Conservation (phyloP, 2,888 invertebrate species). For the Scaptomyza polygonia region DNA sequence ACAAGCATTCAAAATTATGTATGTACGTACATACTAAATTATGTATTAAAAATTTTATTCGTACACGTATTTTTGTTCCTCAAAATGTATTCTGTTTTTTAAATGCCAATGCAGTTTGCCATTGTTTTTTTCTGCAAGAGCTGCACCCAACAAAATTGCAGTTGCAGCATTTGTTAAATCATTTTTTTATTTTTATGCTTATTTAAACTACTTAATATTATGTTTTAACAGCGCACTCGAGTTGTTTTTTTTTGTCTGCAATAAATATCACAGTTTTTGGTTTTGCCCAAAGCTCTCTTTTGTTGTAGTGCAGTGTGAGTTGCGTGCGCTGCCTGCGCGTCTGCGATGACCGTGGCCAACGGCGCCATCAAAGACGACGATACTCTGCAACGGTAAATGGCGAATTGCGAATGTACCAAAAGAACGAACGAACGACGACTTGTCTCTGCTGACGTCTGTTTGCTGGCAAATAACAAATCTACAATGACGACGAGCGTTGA, state of each 20-base stretch:
- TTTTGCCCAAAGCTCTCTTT: conserved; percentile 49
- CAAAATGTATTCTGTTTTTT: conserved; percentile 31
- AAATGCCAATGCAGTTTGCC: conserved; percentile 38
- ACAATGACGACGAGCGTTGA: conserved; percentile 44
- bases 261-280: conserved; percentile 57
- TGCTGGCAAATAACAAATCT: conserved; percentile 49
- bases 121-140: conserved; percentile 28
- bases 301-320: conserved; percentile 21
- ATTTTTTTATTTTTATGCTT: conserved; percentile 51
- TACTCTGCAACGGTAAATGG: conserved; percentile 20
- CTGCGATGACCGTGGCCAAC: conserved; percentile 60
- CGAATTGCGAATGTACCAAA: conserved; percentile 12
- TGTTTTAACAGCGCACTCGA: conserved; percentile 75
- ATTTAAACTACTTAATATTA: conserved; percentile 78
- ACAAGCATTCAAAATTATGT: conserved; percentile 39
- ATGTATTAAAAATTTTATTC: conserved; percentile 33
- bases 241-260: conserved; percentile 46
- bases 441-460: conserved; percentile 66
- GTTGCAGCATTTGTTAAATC: conserved; percentile 45
- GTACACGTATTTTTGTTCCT: not conserved
- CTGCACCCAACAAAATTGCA: conserved; percentile 27
- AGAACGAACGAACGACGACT: conserved; percentile 48
- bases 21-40: no score
- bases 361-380: conserved; percentile 4
- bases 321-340: conserved; percentile 63